These are phyloP conservation scores for Mustelus asterias DNA, from an alignment of 2,113 vertebrate genomes.

Conservation along the genomic window DNA sequence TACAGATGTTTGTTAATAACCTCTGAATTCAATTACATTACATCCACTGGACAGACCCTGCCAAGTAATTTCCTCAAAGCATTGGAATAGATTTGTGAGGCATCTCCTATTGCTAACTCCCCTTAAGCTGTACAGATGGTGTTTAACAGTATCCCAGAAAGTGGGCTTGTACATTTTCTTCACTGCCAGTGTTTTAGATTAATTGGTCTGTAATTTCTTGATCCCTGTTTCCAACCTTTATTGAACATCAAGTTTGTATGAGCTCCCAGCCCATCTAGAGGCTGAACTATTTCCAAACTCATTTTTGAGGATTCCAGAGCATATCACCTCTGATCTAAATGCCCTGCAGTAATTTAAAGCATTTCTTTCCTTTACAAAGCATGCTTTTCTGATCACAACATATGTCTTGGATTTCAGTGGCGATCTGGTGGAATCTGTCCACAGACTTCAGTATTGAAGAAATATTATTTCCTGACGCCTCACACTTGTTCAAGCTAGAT, in stretches of 20 bases:
- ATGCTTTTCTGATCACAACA: background rate
- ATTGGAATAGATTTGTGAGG: conserved; percentile 18
- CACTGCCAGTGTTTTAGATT: background rate
- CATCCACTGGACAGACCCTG: background rate
- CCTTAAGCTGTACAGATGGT: background rate
- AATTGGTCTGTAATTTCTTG: background rate
- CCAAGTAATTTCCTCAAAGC: background rate
- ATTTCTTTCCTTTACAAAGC: background rate
- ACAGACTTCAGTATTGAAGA: background rate
- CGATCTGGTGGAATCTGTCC: background rate
- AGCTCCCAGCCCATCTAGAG: background rate
- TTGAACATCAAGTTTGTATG: background rate
- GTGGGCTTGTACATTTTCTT: background rate
- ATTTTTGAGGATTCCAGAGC: background rate
- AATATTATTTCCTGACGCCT: too few species aligned
- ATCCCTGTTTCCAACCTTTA: background rate
- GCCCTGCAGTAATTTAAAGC: background rate
- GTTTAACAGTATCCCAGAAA: background rate
- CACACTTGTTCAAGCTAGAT: background rate
- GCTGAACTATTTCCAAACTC: background rate
- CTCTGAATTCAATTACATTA: conserved; percentile 5
- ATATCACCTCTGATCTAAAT: background rate
- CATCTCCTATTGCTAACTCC: background rate
- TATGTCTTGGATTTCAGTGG: background rate
- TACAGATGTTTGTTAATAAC: conserved; percentile 29